phyloP scores from a whole-genome alignment of 2,113 vertebrate genomes.

The Eurypyga helias region DNA sequence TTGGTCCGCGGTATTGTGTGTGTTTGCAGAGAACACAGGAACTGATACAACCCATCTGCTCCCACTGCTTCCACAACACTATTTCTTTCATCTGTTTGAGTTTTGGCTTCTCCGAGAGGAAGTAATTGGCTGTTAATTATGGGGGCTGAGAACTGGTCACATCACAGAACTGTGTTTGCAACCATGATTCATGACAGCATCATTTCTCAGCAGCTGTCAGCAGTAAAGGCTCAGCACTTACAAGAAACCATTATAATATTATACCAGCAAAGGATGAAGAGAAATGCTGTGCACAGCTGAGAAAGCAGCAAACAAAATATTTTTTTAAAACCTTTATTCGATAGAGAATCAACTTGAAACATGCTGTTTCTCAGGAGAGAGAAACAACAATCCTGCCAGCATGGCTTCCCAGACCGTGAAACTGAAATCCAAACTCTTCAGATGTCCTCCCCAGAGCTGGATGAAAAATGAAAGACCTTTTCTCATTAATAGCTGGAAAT shows the following conservation, averaged over 20 bases:
- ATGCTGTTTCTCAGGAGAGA: conserved; percentile 63
- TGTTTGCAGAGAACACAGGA: conserved; percentile 46
- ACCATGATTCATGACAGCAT: conserved; percentile 69
- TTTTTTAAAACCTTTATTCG: conserved; percentile 51
- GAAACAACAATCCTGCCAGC: conserved; percentile 62
- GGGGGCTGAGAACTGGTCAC: conserved; percentile 64
- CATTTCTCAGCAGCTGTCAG: conserved; percentile 70
- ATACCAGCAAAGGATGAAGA: conserved; percentile 50
- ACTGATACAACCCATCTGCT: conserved; percentile 62
- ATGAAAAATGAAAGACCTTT: conserved; percentile 64
- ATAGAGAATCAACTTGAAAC: conserved; percentile 59
- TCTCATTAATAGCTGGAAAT: conserved; percentile 64
- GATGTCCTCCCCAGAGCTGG: conserved; percentile 66
- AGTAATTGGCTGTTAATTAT: conserved; percentile 73
- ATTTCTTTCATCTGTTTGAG: conserved; percentile 61
- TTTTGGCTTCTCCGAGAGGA: conserved; percentile 59
- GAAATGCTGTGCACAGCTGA: conserved; percentile 64
- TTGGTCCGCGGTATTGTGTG: background rate
- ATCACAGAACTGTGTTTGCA: conserved; percentile 66
- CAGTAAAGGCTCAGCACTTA: conserved; percentile 57
- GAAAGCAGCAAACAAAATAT: conserved; percentile 73
- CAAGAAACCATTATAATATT: conserved; percentile 66
- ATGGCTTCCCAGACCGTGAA: conserved; percentile 57
- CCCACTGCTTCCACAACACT: conserved; percentile 42
- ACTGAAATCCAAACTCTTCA: conserved; percentile 65